Conservation (phyloP, 2,797 vertebrate genomes). For the Neostethus bicornis region DNA sequence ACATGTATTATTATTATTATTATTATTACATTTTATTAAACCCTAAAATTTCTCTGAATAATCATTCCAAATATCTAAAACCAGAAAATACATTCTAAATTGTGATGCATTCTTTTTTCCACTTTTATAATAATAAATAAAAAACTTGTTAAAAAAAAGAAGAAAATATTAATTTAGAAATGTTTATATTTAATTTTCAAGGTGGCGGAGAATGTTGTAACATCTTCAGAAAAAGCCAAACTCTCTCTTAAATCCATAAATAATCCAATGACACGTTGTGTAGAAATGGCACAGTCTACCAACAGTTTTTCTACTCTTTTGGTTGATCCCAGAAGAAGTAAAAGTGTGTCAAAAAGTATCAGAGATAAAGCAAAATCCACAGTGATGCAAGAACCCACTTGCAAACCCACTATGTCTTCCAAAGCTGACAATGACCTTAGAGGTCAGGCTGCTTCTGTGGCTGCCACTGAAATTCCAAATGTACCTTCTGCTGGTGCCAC, state of each 20-base stretch:
- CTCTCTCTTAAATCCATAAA: neutral
- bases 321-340: neutral
- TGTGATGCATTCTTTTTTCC: too few species aligned
- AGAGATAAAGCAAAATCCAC: neutral
- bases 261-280: neutral
- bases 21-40: too few species aligned
- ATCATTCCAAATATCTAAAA: too few species aligned
- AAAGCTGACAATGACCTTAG: neutral
- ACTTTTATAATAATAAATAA: too few species aligned
- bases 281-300: neutral
- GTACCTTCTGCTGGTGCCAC: neutral
- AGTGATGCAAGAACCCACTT: neutral
- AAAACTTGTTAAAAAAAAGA: too few species aligned
- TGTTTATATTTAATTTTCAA: conserved; percentile 33
- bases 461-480: neutral
- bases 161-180: too few species aligned
- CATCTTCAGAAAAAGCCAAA: neutral
- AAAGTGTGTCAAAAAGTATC: neutral
- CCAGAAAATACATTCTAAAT: too few species aligned
- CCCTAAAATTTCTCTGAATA: too few species aligned
- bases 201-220: conserved; percentile 17
- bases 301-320: neutral
- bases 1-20: too few species aligned
- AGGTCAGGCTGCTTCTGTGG: neutral
- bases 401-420: neutral